phyloP scores from a whole-genome alignment of 2,888 invertebrate species.

The Spilarctia lutea region DNA sequence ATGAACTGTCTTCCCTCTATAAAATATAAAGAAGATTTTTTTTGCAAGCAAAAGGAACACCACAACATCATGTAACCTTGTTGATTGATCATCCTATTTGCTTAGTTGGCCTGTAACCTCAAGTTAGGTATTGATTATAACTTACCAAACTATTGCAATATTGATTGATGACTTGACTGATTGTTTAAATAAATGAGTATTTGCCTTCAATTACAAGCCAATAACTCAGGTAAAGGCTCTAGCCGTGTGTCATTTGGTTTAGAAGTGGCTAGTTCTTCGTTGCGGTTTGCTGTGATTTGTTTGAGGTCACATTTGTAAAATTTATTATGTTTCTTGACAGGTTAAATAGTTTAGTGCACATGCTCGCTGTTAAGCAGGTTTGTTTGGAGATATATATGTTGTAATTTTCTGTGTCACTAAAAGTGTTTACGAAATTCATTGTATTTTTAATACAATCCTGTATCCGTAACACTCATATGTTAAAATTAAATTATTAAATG shows the following conservation, averaged over 20 bases:
- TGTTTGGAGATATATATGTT: neutral
- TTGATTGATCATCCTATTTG: neutral
- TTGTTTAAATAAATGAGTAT: constrained; percentile 27
- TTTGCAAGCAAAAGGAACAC: neutral
- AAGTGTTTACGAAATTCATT: neutral
- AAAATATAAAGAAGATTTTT: neutral
- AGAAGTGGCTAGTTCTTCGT: constrained; percentile 13
- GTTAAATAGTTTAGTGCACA: constrained; percentile 13
- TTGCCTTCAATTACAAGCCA: constrained; percentile 45
- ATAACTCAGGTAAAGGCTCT: constrained; percentile 32
- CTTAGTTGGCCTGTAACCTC: neutral
- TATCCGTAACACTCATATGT: no score
- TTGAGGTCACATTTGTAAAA: constrained; percentile 15
- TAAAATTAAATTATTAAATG: no score
- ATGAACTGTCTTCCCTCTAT: neutral
- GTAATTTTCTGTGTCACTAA: constrained; percentile 1
- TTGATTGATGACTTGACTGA: constrained; percentile 43
- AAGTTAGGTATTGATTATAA: constrained; percentile 5
- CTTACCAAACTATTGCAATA: constrained; percentile 16
- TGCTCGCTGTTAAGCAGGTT: neutral
- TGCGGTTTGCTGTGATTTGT: constrained; percentile 12
- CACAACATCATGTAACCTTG: neutral
- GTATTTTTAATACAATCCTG: neutral
- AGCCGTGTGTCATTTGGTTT: constrained; percentile 22
- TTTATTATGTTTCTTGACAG: constrained; percentile 14